phyloP scores from a whole-genome alignment of 2,797 vertebrate genomes.

The Acanthurus lineatus region DNA sequence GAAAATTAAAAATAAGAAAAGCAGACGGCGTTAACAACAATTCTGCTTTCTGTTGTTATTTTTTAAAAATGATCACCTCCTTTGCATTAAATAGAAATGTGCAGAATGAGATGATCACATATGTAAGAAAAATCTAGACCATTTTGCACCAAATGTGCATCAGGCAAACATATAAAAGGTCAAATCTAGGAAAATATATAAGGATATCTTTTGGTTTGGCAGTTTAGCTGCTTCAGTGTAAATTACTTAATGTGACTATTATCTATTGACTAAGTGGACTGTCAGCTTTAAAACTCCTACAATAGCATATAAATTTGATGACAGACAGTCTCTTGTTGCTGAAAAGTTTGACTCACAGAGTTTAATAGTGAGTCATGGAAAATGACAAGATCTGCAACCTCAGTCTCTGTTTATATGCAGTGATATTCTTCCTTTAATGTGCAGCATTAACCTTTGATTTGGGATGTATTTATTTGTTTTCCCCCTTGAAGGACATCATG shows the following conservation, averaged over 20 bases:
- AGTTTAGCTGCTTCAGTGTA: conserved; percentile 20
- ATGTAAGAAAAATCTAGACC: neutral
- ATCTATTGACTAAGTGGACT: conserved; percentile 22
- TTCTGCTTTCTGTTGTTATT: neutral
- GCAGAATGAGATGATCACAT: neutral
- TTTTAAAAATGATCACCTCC: neutral
- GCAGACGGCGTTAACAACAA: neutral
- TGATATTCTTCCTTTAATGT: neutral
- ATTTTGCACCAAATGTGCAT: neutral
- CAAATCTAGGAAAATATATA: conserved; percentile 11
- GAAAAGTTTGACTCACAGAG: too few relatives aligned
- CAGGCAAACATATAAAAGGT: neutral
- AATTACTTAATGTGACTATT: neutral
- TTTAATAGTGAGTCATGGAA: neutral
- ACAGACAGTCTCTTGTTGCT: neutral
- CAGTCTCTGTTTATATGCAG: neutral
- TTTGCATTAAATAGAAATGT: neutral
- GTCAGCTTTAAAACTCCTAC: neutral
- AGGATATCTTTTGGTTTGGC: neutral
- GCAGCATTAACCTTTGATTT: conserved; percentile 3
- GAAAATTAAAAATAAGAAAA: neutral
- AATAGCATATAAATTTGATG: conserved; percentile 1
- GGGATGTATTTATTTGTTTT: neutral
- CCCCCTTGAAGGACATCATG: neutral
- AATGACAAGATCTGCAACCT: conserved; percentile 7